Base-by-base conservation (phyloP, 2,888 invertebrate genomes). In the Anodontia alba region DNA sequence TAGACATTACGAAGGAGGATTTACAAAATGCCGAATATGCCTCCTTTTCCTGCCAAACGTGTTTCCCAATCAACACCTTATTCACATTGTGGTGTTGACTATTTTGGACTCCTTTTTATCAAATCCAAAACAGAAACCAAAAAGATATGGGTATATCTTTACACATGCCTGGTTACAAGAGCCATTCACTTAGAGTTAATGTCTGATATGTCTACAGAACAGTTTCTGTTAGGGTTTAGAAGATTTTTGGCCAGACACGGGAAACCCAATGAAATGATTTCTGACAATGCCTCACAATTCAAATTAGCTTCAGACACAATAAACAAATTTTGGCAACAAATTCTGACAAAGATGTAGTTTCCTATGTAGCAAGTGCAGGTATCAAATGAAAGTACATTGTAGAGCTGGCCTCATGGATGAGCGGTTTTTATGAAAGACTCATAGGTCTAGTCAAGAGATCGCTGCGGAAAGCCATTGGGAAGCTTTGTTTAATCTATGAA, bases 91-190 rank as follows among this genome's bases (percentile, higher is more conserved):
- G n/a, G n/a, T n/a, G n/a, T n/a, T n/a, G n/a, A n/a, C 46, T 76
- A 76, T 42, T 66, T 70, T 43, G 70, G 76, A 31, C 76, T 62
- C 5, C 23, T 76, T 17, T 76, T 38, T 26, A 69, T 76, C 23
- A 76, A 76, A 73, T 31, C 20, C 23, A 33, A 70, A n/a, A 31
- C 1, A n/a, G 74, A 29, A 46, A 57, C 36, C 38, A 74, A 51
- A 54, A 79, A 79, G 49, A 69, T 54, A 15, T 79, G 74, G 79
- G 70, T 79, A 5, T 79, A 70, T 51, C 66, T 79, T 7, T 79
- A 42, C 31, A 79, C 79, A 17, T 74, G 74, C 33, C 33, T 69
- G 36, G 79, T 62, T 31, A 51, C 42, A 3, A 33, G 79, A 36
- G 75, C 66, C 15, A 66, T 75, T 7, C 75, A 80, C 70, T 23